Conservation (phyloP, 2,113 vertebrate genomes). For the Eurypyga helias region DNA sequence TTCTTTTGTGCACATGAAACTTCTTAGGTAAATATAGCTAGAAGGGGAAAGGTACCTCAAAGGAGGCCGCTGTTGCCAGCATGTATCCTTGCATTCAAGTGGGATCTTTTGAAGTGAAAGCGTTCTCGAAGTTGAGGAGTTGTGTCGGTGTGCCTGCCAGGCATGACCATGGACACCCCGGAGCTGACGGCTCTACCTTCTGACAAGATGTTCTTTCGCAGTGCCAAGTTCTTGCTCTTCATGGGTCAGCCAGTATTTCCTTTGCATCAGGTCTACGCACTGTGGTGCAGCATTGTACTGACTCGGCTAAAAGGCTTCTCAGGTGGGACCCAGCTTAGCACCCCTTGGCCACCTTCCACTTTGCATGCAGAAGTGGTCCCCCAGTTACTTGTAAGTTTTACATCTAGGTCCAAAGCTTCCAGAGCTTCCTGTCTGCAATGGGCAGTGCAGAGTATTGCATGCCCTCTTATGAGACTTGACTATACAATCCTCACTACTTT, state of each 20-base stretch:
- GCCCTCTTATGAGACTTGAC: fast-evolving
- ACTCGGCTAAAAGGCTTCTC: not conserved
- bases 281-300: not conserved
- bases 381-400: not conserved
- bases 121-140: not conserved
- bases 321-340: not conserved
- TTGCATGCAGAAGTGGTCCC: not conserved
- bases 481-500: not conserved
- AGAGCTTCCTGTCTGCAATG: fast-evolving
- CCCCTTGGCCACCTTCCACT: fast-evolving
- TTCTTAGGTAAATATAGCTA: conserved; percentile 51
- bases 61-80: not conserved
- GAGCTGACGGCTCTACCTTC: not conserved
- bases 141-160: not conserved
- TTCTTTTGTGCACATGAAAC: not conserved
- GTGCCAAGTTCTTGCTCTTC: not conserved
- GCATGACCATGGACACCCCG: fast-evolving
- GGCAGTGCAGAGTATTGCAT: no score
- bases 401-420: not conserved
- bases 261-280: not conserved
- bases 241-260: not conserved
- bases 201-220: not conserved
- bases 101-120: conserved; percentile 37
- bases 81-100: not conserved
- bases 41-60: not conserved